Base-by-base conservation (phyloP, 2,888 invertebrate species). In the Arenicola marina region DNA sequence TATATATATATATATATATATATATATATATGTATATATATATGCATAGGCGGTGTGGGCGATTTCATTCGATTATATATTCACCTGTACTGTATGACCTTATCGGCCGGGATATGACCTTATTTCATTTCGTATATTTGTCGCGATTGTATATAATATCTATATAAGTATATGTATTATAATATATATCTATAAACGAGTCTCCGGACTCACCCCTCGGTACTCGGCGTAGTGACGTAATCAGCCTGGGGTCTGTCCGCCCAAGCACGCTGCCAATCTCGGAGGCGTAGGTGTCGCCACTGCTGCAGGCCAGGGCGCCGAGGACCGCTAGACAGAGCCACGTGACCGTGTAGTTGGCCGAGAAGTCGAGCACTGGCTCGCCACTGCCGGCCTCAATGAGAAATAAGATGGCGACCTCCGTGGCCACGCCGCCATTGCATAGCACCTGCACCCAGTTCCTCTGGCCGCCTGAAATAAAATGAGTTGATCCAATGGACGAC, bases 201-300 rank as follows among this genome's bases (percentile, higher is more conserved):
- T n/a, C n/a, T n/a, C n/a, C n/a, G 11, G 11, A 43, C 48, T 70
- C 79, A 88, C 88, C 89, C 84, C 87, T 88, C 1, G 93, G 94
- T 1, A 95, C 94, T 73, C 84, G 87, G 71, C 87, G 86, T 69
- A 89, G 86, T 24, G 88, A 87, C 11, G 92, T 92, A 33, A 94
- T 89, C 3, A 94, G 87, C 69, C 89, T 85, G 2, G 93, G 93
- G 66, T 91, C 87, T 0, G 87, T 83, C 31, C 82, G 63, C 4
- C 89, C 88, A 26, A 92, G 79, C 0, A 92, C 93, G 34, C 90
- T 87, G 1, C 93, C 94, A 24, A 95, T 81, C 84, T 95, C 95
- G 43, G 93, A 93, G 54, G 94, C 92, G 91, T 92, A 92, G 0
- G 94, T 95, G 77, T 95, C 95, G 0, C 93, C 94, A 79, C 91